These are phyloP conservation scores for Thamnophis sirtalis DNA, from an alignment of 2,113 vertebrate genomes.

Conservation along the genomic window DNA sequence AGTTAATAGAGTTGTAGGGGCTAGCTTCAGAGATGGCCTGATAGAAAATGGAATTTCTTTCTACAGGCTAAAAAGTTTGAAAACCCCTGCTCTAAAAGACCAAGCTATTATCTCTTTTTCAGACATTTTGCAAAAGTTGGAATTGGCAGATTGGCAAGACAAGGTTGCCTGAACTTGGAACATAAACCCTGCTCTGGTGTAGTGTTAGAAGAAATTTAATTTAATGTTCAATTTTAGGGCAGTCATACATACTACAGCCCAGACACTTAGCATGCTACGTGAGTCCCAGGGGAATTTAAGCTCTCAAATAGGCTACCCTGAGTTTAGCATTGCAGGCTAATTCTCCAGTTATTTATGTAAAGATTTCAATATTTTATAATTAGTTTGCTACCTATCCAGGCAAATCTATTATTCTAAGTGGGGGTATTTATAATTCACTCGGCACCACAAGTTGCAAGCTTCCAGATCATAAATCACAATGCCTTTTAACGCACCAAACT, in stretches of 20 bases:
- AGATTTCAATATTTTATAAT: neutral
- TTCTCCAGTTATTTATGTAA: neutral
- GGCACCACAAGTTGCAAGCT: neutral
- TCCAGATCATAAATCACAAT: rapidly evolving
- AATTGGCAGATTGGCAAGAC: neutral
- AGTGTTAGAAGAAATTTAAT: neutral
- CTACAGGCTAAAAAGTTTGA: neutral
- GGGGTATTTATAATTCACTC: neutral
- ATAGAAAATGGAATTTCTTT: neutral
- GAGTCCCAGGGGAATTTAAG: too few species aligned
- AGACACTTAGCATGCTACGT: neutral
- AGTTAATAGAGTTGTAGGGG: neutral
- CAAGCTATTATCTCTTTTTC: neutral
- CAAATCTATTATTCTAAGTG: neutral
- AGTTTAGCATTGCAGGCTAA: neutral
- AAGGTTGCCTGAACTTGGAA: neutral
- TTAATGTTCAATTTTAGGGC: rapidly evolving
- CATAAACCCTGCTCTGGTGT: too few species aligned
- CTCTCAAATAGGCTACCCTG: neutral
- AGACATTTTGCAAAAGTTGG: neutral
- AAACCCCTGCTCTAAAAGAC: neutral
- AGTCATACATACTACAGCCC: neutral
- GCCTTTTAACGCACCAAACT: neutral
- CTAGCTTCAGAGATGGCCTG: neutral
- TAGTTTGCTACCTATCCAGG: conserved; percentile 6